Evolutionary conservation across 1,140 invertebrate species (phyloP), one percentile per base, ranked within the genome.

Genomic region (Drosophila tropicalis): DNA sequence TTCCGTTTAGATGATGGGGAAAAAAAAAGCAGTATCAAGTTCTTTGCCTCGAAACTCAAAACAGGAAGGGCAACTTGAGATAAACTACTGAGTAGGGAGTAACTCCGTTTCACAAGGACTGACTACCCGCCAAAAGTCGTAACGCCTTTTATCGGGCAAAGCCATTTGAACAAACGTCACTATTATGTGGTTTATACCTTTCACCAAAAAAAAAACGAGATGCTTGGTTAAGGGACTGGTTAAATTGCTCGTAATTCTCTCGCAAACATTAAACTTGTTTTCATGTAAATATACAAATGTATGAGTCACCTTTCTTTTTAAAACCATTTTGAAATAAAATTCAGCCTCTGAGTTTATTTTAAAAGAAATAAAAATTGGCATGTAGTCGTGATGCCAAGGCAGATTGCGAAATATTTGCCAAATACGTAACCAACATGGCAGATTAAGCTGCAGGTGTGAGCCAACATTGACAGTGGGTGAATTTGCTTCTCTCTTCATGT

Each of bases 1-100:
- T 74, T 75, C 60, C 60, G 72, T 36, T 51, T 51, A 62, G 70
- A 51, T 51, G 70, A 51, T 51, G 39, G 36, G 29, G 29, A 3
- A 6, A 1, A 6, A 6, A 6, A 29, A 67, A 67, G 58, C 67
- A 75, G 65, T 39, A 19, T 17, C 56, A 58, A 17, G 32, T 36
- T 36, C 10, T 58, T 19, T 25, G 29, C 56, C 7, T 36, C 34
- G 34, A 25, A 39, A 25, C 34, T 19, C 0, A 58, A 36, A 39
- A 17, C 25, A 29, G 25, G n/a, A 29, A 17, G 7, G 1, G 7
- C 56, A 36, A 39, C 15, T 58, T 19, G 32, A 36, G 34, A 58
- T 58, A 34, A 58, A 58, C 56, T 39, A 19, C 32, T 17, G 7
- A 5, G 29, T 12, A 58, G 32, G 56, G 15, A 39, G 15, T 39